These are phyloP conservation scores for Platyscapa corneri DNA, from an alignment of 1,140 invertebrate species.

Conservation along the genomic window DNA sequence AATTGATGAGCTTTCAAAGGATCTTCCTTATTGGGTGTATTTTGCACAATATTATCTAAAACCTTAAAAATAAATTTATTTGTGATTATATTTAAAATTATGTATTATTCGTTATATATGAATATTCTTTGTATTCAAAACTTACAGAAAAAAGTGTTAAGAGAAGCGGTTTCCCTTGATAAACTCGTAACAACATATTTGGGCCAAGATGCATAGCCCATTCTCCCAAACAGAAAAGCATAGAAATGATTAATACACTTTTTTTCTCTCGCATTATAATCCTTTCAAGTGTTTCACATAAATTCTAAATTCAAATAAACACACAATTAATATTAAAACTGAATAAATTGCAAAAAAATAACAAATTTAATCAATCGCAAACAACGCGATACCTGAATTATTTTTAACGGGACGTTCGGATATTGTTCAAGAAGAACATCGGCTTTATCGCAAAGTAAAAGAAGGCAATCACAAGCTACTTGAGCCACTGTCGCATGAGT, in stretches of 20 bases:
- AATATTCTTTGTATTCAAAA: constrained; percentile 23
- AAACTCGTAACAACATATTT: constrained; percentile 69
- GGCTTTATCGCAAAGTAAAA: constrained; percentile 88
- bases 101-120: too few species aligned
- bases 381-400: constrained; percentile 78
- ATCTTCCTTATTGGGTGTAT: constrained; percentile 65
- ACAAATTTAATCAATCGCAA: background rate
- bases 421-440: constrained; percentile 83
- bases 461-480: constrained; percentile 89
- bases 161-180: constrained; percentile 76
- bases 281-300: constrained; percentile 77
- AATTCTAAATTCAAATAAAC: constrained; percentile 68
- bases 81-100: background rate
- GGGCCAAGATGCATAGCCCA: constrained; percentile 89
- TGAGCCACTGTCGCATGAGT: constrained; percentile 89
- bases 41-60: constrained; percentile 69
- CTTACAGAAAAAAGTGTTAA: constrained; percentile 79
- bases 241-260: constrained; percentile 82
- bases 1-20: constrained; percentile 60
- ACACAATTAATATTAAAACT: constrained; percentile 26
- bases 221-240: constrained; percentile 93
- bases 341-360: background rate
- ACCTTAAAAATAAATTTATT: constrained; percentile 59
- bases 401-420: constrained; percentile 84
- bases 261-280: constrained; percentile 74